Percentiles rank a stretch among this genome's conserved stretches.
phyloP scores from a whole-genome alignment of 64 coral and sea anemone genomes.

The Orbicella faveolata region DNA sequence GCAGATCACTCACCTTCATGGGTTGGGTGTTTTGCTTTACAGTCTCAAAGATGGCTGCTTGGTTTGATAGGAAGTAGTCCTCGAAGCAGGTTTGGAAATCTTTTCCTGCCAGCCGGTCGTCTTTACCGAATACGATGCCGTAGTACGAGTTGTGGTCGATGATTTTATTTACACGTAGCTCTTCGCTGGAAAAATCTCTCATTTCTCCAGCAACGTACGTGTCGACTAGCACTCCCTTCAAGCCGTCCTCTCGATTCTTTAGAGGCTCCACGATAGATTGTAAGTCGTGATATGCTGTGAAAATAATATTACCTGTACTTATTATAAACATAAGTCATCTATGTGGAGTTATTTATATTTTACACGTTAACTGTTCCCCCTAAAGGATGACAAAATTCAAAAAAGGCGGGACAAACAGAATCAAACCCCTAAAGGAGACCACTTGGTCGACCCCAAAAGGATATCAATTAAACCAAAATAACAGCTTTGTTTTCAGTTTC shows the following conservation, averaged over 20 bases:
- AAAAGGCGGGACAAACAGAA: no score
- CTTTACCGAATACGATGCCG: slow-evolving; percentile 74
- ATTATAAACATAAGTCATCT: background rate
- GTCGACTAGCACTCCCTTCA: slow-evolving; percentile 82
- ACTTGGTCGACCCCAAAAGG: no score
- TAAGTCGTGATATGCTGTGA: background rate
- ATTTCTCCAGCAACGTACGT: slow-evolving; percentile 89
- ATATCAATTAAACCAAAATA: no score
- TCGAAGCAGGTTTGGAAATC: slow-evolving; percentile 75
- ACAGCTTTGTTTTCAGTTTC: no score
- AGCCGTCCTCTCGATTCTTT: slow-evolving; percentile 53
- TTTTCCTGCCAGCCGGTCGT: slow-evolving; percentile 41
- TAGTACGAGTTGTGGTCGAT: slow-evolving; percentile 82
- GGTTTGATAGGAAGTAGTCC: slow-evolving; percentile 61
- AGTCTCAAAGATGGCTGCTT: slow-evolving; percentile 71
- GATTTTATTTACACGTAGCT: slow-evolving; percentile 89
- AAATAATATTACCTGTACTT: background rate
- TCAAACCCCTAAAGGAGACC: no score
- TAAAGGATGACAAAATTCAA: no score
- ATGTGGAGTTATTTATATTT: no score
- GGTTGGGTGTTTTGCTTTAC: slow-evolving; percentile 64
- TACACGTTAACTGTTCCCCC: no score
- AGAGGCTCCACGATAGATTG: slow-evolving; percentile 32
- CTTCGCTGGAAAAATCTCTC: slow-evolving; percentile 21
- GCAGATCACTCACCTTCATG: slow-evolving; percentile 48